Evolutionary conservation across 2,797 vertebrate genomes (phyloP).

Genomic region (Poeciliopsis infans): DNA sequence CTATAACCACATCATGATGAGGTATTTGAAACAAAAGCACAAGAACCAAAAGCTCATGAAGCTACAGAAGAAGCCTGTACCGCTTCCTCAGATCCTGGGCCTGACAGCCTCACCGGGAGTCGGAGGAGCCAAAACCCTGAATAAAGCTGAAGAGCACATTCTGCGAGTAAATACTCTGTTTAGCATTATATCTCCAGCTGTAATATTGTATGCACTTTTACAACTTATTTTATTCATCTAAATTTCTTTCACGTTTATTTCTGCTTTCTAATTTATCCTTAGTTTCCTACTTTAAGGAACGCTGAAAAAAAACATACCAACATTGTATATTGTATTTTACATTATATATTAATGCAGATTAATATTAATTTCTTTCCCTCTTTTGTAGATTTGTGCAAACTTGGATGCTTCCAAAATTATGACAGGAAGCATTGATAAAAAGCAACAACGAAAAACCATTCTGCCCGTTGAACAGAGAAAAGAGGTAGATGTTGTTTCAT

Average conservation of each 20-base stretch:
- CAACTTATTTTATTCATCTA: not conserved
- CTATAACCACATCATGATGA: conserved; percentile 95
- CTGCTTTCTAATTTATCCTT: not conserved
- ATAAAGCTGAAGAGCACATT: conserved; percentile 91
- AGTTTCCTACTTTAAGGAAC: not conserved
- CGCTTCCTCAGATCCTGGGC: conserved; percentile 92
- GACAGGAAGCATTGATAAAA: conserved; percentile 83
- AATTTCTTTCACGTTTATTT: not conserved
- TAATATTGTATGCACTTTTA: not conserved
- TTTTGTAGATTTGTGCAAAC: conserved; percentile 93
- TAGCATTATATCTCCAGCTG: not conserved
- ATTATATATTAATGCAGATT: not conserved
- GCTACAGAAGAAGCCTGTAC: conserved; percentile 72
- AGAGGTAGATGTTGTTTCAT: conserved; percentile 71
- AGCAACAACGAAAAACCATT: conserved; percentile 84
- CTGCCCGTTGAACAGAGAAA: conserved; percentile 83
- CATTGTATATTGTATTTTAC: conserved; percentile 4
- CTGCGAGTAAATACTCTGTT: conserved; percentile 84
- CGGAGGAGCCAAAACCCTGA: conserved; percentile 83
- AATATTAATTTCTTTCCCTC: conserved; percentile 5
- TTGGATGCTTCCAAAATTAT: conserved; percentile 91
- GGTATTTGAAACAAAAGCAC: conserved; percentile 89
- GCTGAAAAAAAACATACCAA: conserved; percentile 5
- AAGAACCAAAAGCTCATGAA: conserved; percentile 82
- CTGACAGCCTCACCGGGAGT: conserved; percentile 96